Evolutionary conservation across 2,113 vertebrate species (phyloP).

Genomic region (Accipiter cooperii): DNA sequence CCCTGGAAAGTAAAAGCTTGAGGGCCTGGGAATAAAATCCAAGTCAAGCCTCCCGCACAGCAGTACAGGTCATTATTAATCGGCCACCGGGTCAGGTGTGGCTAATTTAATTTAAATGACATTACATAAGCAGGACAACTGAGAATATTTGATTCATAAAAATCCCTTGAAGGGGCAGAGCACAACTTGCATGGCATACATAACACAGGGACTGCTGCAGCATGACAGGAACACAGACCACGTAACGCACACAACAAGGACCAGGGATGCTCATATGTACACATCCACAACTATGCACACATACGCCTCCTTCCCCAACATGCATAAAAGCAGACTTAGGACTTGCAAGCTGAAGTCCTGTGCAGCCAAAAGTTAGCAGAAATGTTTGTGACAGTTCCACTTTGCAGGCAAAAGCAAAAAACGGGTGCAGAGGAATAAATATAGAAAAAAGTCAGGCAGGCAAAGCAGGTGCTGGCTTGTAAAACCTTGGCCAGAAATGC

Average conservation of each 20-base stretch:
- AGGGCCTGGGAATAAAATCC: background rate
- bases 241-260: background rate
- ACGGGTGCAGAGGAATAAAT: constrained; percentile 20
- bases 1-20: background rate
- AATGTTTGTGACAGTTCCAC: constrained; percentile 11
- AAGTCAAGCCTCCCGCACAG: background rate
- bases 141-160: background rate
- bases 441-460: constrained; percentile 38
- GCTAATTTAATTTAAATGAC: background rate
- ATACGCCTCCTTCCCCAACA: background rate
- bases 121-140: background rate
- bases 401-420: constrained; percentile 39
- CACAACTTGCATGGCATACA: background rate
- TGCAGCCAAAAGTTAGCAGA: background rate
- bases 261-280: background rate
- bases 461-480: constrained; percentile 35
- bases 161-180: background rate
- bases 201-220: background rate
- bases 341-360: constrained; percentile 19
- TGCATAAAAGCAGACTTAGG: background rate
- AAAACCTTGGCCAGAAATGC: constrained; percentile 51
- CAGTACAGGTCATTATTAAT: background rate
- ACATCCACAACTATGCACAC: background rate
- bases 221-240: background rate
- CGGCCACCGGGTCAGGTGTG: background rate